A percentile compares a stretch with the other conserved stretches of the same genome.
Evolutionary conservation across 2,797 vertebrate species (phyloP).

Genomic region (Megalops cyprinoides): DNA sequence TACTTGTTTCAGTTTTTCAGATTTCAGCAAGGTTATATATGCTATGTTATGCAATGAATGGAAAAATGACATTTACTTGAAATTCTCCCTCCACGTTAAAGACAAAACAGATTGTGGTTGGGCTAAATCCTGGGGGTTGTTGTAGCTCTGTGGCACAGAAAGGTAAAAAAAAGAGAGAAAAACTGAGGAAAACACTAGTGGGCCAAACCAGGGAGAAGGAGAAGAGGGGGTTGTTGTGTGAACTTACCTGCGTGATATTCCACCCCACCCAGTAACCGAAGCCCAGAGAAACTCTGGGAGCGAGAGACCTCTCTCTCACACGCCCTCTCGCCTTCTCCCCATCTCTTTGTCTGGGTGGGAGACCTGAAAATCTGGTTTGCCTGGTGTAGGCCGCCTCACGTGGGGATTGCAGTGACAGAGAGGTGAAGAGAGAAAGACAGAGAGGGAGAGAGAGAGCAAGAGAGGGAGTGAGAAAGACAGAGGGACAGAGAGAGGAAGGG

Average conservation of each 20-base stretch:
- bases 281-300: slow-evolving; percentile 3
- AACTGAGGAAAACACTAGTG: neutral
- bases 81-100: too few relatives aligned
- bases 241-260: neutral
- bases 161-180: neutral
- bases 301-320: neutral
- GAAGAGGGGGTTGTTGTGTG: neutral
- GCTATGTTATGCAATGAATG: neutral
- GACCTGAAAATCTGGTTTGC: slow-evolving; percentile 77
- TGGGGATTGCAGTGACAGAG: slow-evolving; percentile 39
- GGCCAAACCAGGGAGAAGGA: neutral
- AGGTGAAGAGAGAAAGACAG: slow-evolving; percentile 1
- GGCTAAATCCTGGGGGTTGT: neutral
- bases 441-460: slow-evolving; percentile 38
- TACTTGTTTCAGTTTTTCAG: neutral
- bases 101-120: neutral
- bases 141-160: too few relatives aligned
- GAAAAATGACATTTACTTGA: too few relatives aligned
- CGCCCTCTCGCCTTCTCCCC: slow-evolving; percentile 14
- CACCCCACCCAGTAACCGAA: slow-evolving; percentile 12
- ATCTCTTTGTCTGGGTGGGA: slow-evolving; percentile 69
- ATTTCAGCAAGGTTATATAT: neutral
- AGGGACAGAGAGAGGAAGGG: neutral
- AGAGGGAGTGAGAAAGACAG: neutral
- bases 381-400: slow-evolving; percentile 59